Evolutionary conservation across 2,888 invertebrate genomes (phyloP), one percentile per base, ranked within the genome.

Genomic region (Chymomyza fuscimana): DNA sequence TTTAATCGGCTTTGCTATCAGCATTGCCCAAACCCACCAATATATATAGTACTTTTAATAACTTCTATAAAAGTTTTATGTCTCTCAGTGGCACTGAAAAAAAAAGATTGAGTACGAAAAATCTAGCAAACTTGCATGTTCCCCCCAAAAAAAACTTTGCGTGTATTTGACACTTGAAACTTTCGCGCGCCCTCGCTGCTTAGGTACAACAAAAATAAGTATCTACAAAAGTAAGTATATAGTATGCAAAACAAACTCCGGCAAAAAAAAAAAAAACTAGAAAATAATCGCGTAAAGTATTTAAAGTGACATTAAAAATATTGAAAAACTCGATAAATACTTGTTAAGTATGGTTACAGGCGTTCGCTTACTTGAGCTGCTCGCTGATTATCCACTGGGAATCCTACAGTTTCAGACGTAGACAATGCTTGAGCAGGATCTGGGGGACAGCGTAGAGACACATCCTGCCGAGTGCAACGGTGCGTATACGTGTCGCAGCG

Each of bases 281-380:
- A 80, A 84, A 85, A 81, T 79, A 86, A 82, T 80, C 89, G 81
- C 81, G 75, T 86, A 84, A 88, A 87, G 87, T 87, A 89, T 89
- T 87, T 87, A 89, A 87, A 89, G 79, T 89, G 82, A 84, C 87
- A 89, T 87, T 89, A 86, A 86, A 89, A 88, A 88, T 89, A 87
- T 89, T 87, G 83, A 89, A 88, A 89, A 85, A 89, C 88, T 86
- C 87, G 88, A 88, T 87, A 87, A 89, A 87, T 86, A 84, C 82
- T 86, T 83, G 85, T 80, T 88, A 85, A 88, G 87, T 82, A 73
- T 67, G 63, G 60, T 71, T 62, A 61, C 56, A 67, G 69, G 67
- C 58, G 65, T 50, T 54, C 65, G 65, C 22, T 63, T 10, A 51
- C 58, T 32, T 9, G 32, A 32, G 36, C n/a, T 36, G 36, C n/a